Evolutionary conservation across 2,888 invertebrate species (phyloP), one percentile per base, ranked within the genome.

Genomic region (Amphipyra tragopoginis): DNA sequence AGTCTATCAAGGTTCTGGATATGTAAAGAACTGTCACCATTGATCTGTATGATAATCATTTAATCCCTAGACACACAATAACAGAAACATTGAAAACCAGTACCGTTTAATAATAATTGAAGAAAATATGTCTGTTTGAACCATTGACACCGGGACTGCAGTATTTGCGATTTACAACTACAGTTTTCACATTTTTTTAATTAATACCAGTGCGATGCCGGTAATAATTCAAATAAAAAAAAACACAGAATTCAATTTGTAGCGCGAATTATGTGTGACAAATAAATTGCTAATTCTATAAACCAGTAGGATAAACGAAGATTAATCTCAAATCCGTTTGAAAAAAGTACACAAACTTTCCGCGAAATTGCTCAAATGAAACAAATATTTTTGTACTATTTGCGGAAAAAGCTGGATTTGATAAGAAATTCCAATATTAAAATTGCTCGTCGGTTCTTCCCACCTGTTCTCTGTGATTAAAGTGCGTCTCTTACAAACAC

Each of bases 401-500:
- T 78, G 63, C 72, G 65, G 72, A 79, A 78, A 83, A 83, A 80
- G 75, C 77, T 78, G 82, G 86, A 90, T 90, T 90, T 90, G 86
- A 90, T 90, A 90, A 89, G 86, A 90, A 92, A 90, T 87, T 89
- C 87, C 90, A 92, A 93, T 92, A 91, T 88, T 88, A 88, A 93
- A 91, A 92, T 91, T 90, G 88, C 89, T 88, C 84, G 83, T 77
- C 85, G 84, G 78, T 75, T 85, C 81, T 84, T 84, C 70, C 85
- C 88, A 89, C 93, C 92, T 92, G 91, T 90, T 91, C 88, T 81
- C 89, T 82, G 89, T 92, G 93, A 93, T 93, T 93, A 93, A 93
- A 93, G 91, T 89, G 88, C 88, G 88, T 90, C 88, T 81, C 80
- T 77, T 78, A 84, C 87, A 90, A 92, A 89, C 87, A 88, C 75